A percentile compares a stretch with the other conserved stretches of the same genome.
Evolutionary conservation across 2,113 vertebrate genomes (phyloP).

Genomic region (Phasianus colchicus): DNA sequence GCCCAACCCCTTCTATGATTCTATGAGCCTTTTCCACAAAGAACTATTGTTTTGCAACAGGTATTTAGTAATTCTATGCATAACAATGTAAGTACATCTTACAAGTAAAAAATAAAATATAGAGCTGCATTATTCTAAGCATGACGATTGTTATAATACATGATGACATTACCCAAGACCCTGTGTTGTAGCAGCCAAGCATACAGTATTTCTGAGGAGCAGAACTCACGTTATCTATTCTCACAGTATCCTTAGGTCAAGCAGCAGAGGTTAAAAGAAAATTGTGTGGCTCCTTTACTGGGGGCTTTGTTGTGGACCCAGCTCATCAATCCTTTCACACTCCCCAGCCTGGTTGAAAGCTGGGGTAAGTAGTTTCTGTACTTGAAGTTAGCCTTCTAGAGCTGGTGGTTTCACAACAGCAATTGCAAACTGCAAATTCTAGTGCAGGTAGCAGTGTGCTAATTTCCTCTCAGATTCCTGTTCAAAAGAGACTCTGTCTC

Average conservation of each 20-base stretch:
- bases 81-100: neutral
- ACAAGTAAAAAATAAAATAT: neutral
- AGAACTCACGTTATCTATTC: neutral
- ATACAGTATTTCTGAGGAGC: rapidly evolving
- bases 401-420: neutral
- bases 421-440: neutral
- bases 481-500: neutral
- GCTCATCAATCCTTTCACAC: neutral
- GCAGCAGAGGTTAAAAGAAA: neutral
- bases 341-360: neutral
- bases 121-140: neutral
- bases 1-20: too few relatives aligned
- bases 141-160: neutral
- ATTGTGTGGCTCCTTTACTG: neutral
- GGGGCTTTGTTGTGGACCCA: neutral
- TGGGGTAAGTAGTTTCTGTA: neutral
- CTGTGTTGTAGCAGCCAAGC: too few relatives aligned
- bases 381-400: neutral
- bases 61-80: rapidly evolving
- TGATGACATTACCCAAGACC: neutral
- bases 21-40: neutral
- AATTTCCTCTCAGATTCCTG: neutral
- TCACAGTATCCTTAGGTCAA: neutral
- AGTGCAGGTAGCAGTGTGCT: neutral
- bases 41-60: neutral